Conservation (phyloP, 2,797 vertebrate genomes). For the Acomys russatus region DNA sequence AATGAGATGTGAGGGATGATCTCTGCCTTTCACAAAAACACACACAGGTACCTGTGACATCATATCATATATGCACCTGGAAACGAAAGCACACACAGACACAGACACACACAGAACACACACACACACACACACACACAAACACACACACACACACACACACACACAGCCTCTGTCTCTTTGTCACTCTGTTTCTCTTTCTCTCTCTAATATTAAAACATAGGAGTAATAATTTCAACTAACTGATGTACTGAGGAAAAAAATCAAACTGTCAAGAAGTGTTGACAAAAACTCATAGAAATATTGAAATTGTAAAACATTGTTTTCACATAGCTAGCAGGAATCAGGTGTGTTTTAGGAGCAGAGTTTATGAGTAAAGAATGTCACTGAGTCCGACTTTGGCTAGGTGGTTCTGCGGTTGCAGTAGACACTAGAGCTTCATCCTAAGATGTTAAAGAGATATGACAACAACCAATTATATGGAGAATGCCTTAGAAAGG, state of each 20-base stretch:
- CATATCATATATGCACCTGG: background rate
- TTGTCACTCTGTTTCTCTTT: no score
- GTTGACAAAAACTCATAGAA: background rate
- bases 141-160: background rate
- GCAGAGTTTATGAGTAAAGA: background rate
- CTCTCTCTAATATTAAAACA: no score
- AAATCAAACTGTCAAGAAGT: background rate
- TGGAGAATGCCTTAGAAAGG: background rate
- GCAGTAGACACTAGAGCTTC: background rate
- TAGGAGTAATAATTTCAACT: background rate
- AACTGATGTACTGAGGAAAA: background rate
- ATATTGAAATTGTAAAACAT: background rate
- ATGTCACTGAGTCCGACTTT: background rate
- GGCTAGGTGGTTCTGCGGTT: fast-evolving
- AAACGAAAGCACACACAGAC: background rate
- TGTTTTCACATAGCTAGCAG: background rate
- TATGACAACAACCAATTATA: background rate
- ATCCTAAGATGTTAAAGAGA: background rate
- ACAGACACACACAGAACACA: no score
- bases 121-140: background rate
- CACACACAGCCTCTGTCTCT: background rate
- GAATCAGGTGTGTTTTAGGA: background rate
- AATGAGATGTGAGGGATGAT: background rate
- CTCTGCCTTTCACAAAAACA: background rate
- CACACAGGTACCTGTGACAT: background rate